These are phyloP conservation scores for Oplegnathus fasciatus DNA, from an alignment of 2,113 vertebrate species.

Conservation along the genomic window DNA sequence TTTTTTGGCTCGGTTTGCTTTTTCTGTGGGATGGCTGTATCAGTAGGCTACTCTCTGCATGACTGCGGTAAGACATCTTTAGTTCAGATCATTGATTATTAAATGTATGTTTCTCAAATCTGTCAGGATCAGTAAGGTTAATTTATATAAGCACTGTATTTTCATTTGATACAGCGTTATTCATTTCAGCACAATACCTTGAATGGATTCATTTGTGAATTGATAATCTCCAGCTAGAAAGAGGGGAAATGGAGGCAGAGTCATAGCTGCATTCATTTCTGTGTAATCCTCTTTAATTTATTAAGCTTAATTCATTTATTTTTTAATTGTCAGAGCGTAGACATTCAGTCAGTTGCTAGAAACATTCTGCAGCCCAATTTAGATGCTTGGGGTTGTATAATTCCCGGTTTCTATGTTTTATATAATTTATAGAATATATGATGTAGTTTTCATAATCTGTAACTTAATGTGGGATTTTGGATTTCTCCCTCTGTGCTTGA, in stretches of 20 bases:
- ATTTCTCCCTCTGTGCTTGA: neutral
- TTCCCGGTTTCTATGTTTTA: neutral
- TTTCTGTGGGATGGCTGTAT: neutral
- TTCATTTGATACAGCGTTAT: constrained; percentile 4
- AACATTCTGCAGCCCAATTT: neutral
- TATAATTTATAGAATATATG: neutral
- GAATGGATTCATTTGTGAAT: neutral
- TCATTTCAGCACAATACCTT: neutral
- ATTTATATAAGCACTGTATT: neutral
- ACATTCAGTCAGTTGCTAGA: neutral
- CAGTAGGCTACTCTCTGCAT: constrained; percentile 3
- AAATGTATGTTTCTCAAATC: neutral
- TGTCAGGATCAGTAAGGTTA: neutral
- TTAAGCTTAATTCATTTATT: neutral
- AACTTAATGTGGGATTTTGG: constrained; percentile 11
- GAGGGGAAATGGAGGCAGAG: neutral
- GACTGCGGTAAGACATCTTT: constrained; percentile 64
- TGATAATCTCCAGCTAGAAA: constrained; percentile 20
- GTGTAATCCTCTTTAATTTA: constrained; percentile 34
- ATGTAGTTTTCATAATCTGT: neutral
- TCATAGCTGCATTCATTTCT: constrained; percentile 13
- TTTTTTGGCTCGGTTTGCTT: constrained; percentile 24
- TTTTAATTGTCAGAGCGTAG: neutral
- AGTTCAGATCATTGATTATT: neutral
- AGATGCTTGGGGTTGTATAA: neutral